These are phyloP conservation scores for Symphodus melops DNA, from an alignment of 2,113 vertebrate genomes.

Conservation along the genomic window DNA sequence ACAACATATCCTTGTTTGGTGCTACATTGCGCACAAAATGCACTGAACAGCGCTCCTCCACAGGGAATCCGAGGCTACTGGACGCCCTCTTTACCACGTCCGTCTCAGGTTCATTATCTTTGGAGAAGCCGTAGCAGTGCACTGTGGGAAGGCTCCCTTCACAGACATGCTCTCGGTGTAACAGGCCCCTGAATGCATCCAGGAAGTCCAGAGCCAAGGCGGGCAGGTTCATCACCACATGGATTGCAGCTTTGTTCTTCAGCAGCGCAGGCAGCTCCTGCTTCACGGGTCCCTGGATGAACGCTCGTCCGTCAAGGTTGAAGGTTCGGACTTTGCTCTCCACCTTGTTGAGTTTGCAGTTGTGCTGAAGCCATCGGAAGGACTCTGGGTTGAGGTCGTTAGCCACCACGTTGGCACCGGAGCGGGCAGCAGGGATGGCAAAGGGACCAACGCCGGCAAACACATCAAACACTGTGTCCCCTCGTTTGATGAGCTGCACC, in stretches of 20 bases:
- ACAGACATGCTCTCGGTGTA: slow-evolving; percentile 66
- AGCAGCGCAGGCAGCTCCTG: slow-evolving; percentile 86
- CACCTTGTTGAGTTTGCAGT: slow-evolving; percentile 94
- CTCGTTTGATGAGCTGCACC: slow-evolving; percentile 82
- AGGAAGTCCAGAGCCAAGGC: slow-evolving; percentile 93
- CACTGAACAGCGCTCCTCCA: slow-evolving; percentile 84
- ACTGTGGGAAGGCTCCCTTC: slow-evolving; percentile 84
- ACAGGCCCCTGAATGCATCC: slow-evolving; percentile 86
- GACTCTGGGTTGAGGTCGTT: slow-evolving; percentile 98
- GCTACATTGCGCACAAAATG: slow-evolving; percentile 94
- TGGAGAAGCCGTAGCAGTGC: slow-evolving; percentile 96
- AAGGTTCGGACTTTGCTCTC: slow-evolving; percentile 84
- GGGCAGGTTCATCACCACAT: slow-evolving; percentile 96
- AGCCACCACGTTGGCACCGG: slow-evolving; percentile 87
- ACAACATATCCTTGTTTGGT: slow-evolving; percentile 97
- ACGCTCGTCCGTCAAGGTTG: slow-evolving; percentile 93
- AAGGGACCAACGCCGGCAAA: slow-evolving; percentile 97
- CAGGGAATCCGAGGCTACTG: slow-evolving; percentile 79
- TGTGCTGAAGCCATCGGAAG: slow-evolving; percentile 92
- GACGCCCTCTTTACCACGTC: slow-evolving; percentile 87
- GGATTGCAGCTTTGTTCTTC: slow-evolving; percentile 73
- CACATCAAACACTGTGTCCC: slow-evolving; percentile 90
- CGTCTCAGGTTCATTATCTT: slow-evolving; percentile 82
- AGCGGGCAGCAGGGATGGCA: slow-evolving; percentile 89
- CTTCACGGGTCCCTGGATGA: slow-evolving; percentile 88